Evolutionary conservation across 2,113 vertebrate species (phyloP).

Genomic region (Anthoscopus minutus): DNA sequence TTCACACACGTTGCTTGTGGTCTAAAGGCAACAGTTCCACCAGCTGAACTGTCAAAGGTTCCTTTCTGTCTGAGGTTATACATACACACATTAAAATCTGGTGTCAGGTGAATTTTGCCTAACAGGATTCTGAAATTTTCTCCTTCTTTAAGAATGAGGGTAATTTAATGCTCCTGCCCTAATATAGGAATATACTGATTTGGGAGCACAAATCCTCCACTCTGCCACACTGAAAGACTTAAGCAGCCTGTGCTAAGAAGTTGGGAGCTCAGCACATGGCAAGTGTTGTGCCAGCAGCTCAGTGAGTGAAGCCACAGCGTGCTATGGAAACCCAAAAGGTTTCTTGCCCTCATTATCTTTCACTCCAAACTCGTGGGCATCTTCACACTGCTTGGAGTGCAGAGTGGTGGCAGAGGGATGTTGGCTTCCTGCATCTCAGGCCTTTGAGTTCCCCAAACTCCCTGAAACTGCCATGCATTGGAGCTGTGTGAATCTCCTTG

Average conservation of each 20-base stretch:
- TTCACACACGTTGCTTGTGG: not conserved
- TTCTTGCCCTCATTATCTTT: not conserved
- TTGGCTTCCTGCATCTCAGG: not conserved
- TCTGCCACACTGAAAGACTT: not conserved
- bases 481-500: not conserved
- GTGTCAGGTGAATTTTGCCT: not conserved
- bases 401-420: not conserved
- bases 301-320: not conserved
- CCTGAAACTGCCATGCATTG: not conserved
- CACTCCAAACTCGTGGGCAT: not conserved
- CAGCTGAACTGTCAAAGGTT: not conserved
- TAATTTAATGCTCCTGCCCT: not conserved
- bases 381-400: not conserved
- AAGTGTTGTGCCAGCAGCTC: fast-evolving
- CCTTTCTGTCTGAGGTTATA: not conserved
- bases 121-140: not conserved
- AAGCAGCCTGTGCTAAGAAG: not conserved
- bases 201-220: not conserved
- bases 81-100: not conserved
- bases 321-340: not conserved
- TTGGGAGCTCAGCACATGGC: not conserved
- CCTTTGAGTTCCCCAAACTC: not conserved
- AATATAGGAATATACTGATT: not conserved
- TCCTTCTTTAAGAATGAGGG: not conserved
- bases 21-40: not conserved